phyloP scores from a whole-genome alignment of 2,888 invertebrate genomes.

The Lasioglossum oenotherae region DNA sequence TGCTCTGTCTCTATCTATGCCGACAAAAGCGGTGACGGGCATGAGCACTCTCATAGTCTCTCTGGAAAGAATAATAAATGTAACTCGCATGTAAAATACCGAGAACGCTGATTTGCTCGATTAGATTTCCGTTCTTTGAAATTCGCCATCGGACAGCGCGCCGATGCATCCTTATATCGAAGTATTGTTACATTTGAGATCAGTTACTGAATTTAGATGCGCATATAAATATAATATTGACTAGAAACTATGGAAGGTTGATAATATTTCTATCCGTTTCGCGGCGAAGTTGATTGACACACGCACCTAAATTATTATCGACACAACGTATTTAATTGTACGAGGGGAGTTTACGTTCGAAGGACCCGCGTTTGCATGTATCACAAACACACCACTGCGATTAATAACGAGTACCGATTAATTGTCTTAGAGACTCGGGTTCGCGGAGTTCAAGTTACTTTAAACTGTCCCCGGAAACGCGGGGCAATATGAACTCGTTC shows the following conservation, averaged over 20 bases:
- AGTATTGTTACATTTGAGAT: conserved; percentile 26
- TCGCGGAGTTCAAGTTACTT: conserved; percentile 40
- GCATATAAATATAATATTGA: conserved; percentile 24
- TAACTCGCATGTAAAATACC: not conserved
- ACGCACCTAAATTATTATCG: not conserved
- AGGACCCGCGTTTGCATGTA: conserved; percentile 47
- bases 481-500: not conserved
- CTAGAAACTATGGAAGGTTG: conserved; percentile 7
- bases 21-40: too few species aligned
- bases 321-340: conserved; percentile 35
- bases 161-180: not conserved
- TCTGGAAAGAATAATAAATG: not conserved
- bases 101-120: conserved; percentile 1
- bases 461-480: not conserved
- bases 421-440: conserved; percentile 32
- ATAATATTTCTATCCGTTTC: conserved; percentile 31
- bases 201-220: conserved; percentile 18
- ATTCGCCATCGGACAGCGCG: not conserved
- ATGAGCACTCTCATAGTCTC: too few species aligned
- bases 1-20: too few species aligned
- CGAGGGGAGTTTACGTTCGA: conserved; percentile 25
- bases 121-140: not conserved
- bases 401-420: conserved; percentile 38
- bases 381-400: conserved; percentile 27
- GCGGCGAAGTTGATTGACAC: conserved; percentile 18